A percentile compares a stretch with the other conserved stretches of the same genome.
phyloP scores from a whole-genome alignment of 2,888 invertebrate species.

The Agrypnus murinus region DNA sequence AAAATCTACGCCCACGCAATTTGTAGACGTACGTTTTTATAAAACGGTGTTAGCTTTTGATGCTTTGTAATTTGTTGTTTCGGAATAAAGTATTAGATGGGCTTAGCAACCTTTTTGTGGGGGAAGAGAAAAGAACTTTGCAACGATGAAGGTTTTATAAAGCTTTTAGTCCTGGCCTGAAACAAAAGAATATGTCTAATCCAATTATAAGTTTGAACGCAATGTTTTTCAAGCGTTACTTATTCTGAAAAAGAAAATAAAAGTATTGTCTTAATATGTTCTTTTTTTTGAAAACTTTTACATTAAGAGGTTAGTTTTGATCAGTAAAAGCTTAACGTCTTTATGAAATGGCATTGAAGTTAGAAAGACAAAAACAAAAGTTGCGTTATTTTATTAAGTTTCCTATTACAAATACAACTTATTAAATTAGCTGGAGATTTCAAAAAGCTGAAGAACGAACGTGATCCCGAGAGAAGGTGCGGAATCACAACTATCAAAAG shows the following conservation, averaged over 20 bases:
- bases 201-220: slow-evolving; percentile 22
- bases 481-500: too few species aligned
- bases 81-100: slow-evolving; percentile 36
- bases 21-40: slow-evolving; percentile 39
- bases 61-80: slow-evolving; percentile 47
- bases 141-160: slow-evolving; percentile 13
- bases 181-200: slow-evolving; percentile 31
- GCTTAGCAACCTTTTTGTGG: slow-evolving; percentile 22
- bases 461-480: too few species aligned
- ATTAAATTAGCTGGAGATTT: too few species aligned
- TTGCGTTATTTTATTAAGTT: too few species aligned
- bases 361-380: too few species aligned
- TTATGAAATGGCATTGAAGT: too few species aligned
- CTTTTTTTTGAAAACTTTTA: too few species aligned
- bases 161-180: slow-evolving; percentile 15
- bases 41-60: slow-evolving; percentile 45
- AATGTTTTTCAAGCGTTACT: background rate
- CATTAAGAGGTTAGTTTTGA: too few species aligned
- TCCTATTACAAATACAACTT: too few species aligned
- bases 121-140: slow-evolving; percentile 1
- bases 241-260: slow-evolving; percentile 1
- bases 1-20: slow-evolving; percentile 60
- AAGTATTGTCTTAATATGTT: too few species aligned
- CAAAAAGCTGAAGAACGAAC: too few species aligned
- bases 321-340: too few species aligned